phyloP scores from a whole-genome alignment of 2,113 vertebrate species.

The Halcyon malimbica region DNA sequence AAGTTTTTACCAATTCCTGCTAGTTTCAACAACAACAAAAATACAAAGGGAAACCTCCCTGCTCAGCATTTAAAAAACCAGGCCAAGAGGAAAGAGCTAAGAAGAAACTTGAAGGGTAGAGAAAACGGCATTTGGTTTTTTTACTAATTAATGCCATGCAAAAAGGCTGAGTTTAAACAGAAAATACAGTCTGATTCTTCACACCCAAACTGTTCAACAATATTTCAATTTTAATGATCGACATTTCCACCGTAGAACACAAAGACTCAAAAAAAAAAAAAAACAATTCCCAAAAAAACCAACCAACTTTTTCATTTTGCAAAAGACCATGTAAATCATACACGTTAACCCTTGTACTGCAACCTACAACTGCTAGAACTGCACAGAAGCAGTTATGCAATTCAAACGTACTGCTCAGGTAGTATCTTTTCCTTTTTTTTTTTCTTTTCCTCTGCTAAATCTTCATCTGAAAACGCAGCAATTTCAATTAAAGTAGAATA shows the following conservation, averaged over 20 bases:
- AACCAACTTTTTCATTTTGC: neutral
- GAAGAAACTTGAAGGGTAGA: neutral
- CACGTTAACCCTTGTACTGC: neutral
- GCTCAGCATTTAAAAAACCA: neutral
- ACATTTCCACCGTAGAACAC: neutral
- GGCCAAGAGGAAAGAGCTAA: neutral
- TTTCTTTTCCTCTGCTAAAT: neutral
- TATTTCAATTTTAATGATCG: neutral
- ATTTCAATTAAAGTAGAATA: conserved; percentile 29
- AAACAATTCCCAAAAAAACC: too few relatives aligned
- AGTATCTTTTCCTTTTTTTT: neutral
- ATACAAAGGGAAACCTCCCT: neutral
- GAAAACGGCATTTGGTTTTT: neutral
- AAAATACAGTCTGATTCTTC: neutral
- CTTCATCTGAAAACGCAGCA: neutral
- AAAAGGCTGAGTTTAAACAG: neutral
- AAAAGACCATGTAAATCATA: neutral
- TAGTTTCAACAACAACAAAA: neutral
- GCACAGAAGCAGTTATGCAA: neutral
- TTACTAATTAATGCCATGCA: neutral
- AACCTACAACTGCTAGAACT: neutral
- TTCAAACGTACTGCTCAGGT: neutral
- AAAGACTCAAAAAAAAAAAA: neutral
- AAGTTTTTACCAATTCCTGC: neutral
- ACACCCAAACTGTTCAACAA: neutral